These are phyloP conservation scores for Diloba caeruleocephala DNA, from an alignment of 2,888 invertebrate genomes.

Conservation along the genomic window DNA sequence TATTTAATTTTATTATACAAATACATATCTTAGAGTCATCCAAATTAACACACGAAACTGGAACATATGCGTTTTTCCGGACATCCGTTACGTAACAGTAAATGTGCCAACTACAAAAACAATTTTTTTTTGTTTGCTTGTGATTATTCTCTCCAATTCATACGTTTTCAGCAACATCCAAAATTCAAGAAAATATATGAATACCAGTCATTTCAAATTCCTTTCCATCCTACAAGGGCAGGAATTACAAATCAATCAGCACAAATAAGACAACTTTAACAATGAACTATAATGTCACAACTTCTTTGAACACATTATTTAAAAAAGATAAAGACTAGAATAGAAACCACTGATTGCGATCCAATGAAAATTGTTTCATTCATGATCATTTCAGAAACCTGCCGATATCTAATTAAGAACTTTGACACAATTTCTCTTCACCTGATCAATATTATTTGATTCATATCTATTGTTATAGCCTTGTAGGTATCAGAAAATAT, in stretches of 20 bases:
- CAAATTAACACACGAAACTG: slow-evolving; percentile 1
- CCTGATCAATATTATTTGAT: slow-evolving; percentile 21
- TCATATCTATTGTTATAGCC: slow-evolving; percentile 42
- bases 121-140: no score
- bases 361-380: slow-evolving; percentile 33
- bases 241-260: background rate
- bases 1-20: slow-evolving; percentile 24
- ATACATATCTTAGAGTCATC: slow-evolving; percentile 19
- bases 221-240: background rate
- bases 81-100: slow-evolving; percentile 10
- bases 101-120: no score
- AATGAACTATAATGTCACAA: slow-evolving; percentile 21
- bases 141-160: no score
- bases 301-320: slow-evolving; percentile 7
- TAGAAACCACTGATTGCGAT: slow-evolving; percentile 21
- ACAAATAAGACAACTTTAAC: slow-evolving; percentile 8
- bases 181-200: no score
- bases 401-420: slow-evolving; percentile 34
- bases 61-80: slow-evolving; percentile 16
- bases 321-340: slow-evolving; percentile 7
- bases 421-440: slow-evolving; percentile 30
- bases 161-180: no score
- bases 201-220: background rate
- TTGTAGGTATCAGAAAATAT: slow-evolving; percentile 2
- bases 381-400: slow-evolving; percentile 21